phyloP scores from a whole-genome alignment of 2,797 vertebrate genomes.

The Neosalanx taihuensis region DNA sequence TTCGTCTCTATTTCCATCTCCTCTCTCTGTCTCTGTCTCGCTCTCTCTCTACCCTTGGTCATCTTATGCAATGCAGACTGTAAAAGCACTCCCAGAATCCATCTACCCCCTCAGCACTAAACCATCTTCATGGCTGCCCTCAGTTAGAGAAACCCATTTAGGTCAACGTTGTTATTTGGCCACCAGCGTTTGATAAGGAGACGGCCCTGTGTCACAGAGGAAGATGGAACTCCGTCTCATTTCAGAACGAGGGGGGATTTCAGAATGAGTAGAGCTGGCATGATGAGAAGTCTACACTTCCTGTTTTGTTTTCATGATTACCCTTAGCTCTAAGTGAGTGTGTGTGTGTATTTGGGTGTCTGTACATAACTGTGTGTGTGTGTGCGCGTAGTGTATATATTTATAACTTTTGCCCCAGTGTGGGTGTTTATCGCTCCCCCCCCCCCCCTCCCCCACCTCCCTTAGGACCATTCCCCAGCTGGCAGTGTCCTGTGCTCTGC shows the following conservation, averaged over 20 bases:
- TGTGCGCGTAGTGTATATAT: background rate
- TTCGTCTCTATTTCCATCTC: too few species aligned
- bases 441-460: background rate
- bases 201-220: background rate
- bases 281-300: background rate
- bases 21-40: too few species aligned
- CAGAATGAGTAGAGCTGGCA: background rate
- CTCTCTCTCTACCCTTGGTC: too few species aligned
- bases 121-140: background rate
- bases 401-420: background rate
- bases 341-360: background rate
- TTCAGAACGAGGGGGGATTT: background rate
- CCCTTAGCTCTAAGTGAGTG: background rate
- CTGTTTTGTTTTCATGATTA: slow-evolving; percentile 1
- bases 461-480: background rate
- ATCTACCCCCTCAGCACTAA: slow-evolving; percentile 1
- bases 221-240: background rate
- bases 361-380: background rate
- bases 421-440: background rate
- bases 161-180: slow-evolving; percentile 3
- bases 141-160: background rate
- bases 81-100: slow-evolving; percentile 8
- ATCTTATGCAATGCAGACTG: background rate
- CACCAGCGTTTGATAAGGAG: background rate
- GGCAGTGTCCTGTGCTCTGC: background rate